Evolutionary conservation across 2,888 invertebrate species (phyloP).

Genomic region (Trissolcus brochymenae): DNA sequence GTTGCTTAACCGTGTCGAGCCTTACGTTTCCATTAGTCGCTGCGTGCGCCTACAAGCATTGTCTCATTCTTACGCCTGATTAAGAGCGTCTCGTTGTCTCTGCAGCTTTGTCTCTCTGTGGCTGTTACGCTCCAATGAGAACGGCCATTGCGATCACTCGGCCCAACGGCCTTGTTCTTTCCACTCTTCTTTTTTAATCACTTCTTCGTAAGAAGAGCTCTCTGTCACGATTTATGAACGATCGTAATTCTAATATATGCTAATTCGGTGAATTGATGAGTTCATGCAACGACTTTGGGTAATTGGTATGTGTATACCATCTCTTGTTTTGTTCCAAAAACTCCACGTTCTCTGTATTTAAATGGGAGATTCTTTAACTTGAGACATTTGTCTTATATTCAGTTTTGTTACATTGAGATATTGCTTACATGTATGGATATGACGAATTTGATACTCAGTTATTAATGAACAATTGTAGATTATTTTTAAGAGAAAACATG

Average conservation of each 20-base stretch:
- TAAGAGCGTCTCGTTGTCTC: slow-evolving; percentile 38
- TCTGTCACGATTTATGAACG: slow-evolving; percentile 9
- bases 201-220: slow-evolving; percentile 1
- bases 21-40: slow-evolving; percentile 49
- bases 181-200: slow-evolving; percentile 14
- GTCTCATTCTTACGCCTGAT: slow-evolving; percentile 23
- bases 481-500: no score
- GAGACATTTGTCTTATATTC: background rate
- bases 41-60: slow-evolving; percentile 35
- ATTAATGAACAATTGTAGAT: no score
- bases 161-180: background rate
- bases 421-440: no score
- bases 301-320: slow-evolving; percentile 33
- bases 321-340: slow-evolving; percentile 19
- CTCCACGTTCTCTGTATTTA: no score
- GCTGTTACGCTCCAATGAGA: slow-evolving; percentile 14
- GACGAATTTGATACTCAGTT: no score
- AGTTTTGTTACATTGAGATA: no score
- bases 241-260: slow-evolving; percentile 16
- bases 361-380: slow-evolving; percentile 1
- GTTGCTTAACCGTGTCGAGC: slow-evolving; percentile 64
- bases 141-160: slow-evolving; percentile 25
- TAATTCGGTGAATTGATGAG: slow-evolving; percentile 27
- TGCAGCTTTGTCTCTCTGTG: slow-evolving; percentile 30
- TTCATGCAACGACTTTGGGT: slow-evolving; percentile 23